Conservation (phyloP, 2,113 vertebrate species). For the Podarcis cretensis region DNA sequence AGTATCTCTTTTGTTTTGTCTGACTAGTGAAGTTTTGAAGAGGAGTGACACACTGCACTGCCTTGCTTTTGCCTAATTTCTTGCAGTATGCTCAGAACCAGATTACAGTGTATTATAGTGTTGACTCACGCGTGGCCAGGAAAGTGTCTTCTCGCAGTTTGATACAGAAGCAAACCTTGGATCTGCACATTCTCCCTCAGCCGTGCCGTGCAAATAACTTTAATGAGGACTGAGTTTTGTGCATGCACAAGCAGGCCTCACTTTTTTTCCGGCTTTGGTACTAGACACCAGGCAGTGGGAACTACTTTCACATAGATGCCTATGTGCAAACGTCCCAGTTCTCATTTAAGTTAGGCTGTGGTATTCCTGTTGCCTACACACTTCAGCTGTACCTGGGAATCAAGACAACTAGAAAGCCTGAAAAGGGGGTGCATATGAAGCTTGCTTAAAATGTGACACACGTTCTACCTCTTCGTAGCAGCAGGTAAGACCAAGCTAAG, state of each 20-base stretch:
- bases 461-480: background rate
- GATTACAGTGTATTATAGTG: background rate
- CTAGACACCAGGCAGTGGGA: background rate
- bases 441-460: background rate
- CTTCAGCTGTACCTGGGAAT: background rate
- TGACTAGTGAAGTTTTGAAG: background rate
- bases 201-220: background rate
- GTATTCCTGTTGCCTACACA: background rate
- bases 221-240: background rate
- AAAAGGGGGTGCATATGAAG: background rate
- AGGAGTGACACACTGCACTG: background rate
- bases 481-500: background rate
- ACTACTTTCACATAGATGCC: background rate
- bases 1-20: background rate
- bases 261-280: background rate
- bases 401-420: background rate
- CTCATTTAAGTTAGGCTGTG: background rate
- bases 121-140: background rate
- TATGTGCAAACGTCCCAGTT: background rate
- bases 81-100: background rate
- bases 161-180: background rate
- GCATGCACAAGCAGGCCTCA: background rate
- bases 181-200: background rate
- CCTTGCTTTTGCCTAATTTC: background rate
- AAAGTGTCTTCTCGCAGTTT: background rate